Base-by-base conservation (phyloP, 2,888 invertebrate species). In the Sylvicola fuscatus region DNA sequence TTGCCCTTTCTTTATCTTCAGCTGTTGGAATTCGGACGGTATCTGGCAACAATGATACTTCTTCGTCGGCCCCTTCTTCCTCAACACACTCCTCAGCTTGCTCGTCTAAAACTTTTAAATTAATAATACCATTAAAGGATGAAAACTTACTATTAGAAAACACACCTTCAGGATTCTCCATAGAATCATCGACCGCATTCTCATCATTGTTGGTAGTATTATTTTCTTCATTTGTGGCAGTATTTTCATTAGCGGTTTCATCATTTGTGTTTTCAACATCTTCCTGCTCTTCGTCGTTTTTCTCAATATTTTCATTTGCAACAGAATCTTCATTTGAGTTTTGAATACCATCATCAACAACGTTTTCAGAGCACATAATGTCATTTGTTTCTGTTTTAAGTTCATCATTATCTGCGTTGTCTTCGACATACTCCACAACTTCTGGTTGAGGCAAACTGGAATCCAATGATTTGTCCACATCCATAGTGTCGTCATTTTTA, bases 11-110 rank as follows among this genome's bases (percentile, higher is more conserved):
- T 46, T 72, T 73, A 45, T 75, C 75, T 1, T 69, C 73, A 44
- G 74, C 72, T 1, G 72, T 70, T 40, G 72, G 68, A 47, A 71
- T 70, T 39, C 73, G 60, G 39, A 72, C 71, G 1, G 71, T 72
- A 46, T 76, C 76, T 0, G 76, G 76, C 41, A 76, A 62, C 4
- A 76, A 62, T 39, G 74, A 76, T 6, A 75, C 61, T 46, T 74
- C 74, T 45, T 70, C 71, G 44, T 75, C 74, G 33, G 70, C 72
- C 11, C 73, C 74, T 14, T 68, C 33, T 0, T 53, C 52, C 39
- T 54, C 52, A 39, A 57, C 49, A 1, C 54, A 65, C 44, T 66
- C 64, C 14, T 66, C 66, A 1, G 54, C 5, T 21, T 21, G 21
- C 21, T 21, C 57, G n/a, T 60, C 49, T 40, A 61, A 64, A 39